These are phyloP conservation scores for Spatulosminthurus flaviceps DNA, from an alignment of 2,888 invertebrate species.

Conservation along the genomic window DNA sequence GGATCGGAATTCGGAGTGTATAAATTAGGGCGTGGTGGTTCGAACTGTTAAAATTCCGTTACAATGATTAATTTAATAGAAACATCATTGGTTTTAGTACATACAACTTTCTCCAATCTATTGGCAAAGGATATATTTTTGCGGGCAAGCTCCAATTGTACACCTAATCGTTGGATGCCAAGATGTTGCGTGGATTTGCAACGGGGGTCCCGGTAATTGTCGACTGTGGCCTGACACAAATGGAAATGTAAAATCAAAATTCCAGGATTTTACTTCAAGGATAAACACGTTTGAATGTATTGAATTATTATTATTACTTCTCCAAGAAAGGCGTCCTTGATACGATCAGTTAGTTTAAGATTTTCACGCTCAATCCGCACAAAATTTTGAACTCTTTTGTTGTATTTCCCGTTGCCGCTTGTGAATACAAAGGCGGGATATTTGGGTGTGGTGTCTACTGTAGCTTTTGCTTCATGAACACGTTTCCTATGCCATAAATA, in stretches of 20 bases:
- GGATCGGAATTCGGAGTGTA: neutral
- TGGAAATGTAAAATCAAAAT: neutral
- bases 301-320: neutral
- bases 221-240: neutral
- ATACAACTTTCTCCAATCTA: neutral
- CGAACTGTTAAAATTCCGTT: too few species aligned
- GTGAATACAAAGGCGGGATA: conserved; percentile 4
- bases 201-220: neutral
- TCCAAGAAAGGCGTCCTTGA: neutral
- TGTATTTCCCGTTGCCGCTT: neutral
- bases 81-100: neutral
- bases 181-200: neutral
- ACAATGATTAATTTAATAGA: too few species aligned
- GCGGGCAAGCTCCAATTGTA: neutral
- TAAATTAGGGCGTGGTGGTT: too few species aligned
- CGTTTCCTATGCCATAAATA: neutral
- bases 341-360: conserved; percentile 9
- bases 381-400: conserved; percentile 1
- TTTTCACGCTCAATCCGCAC: conserved; percentile 22
- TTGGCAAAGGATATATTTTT: neutral
- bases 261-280: neutral
- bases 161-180: neutral
- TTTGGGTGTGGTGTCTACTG: neutral
- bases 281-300: neutral
- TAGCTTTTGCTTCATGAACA: neutral